These are phyloP conservation scores for Anneissia japonica DNA, from an alignment of 35 echinoderm and acorn worm genomes.

Conservation along the genomic window DNA sequence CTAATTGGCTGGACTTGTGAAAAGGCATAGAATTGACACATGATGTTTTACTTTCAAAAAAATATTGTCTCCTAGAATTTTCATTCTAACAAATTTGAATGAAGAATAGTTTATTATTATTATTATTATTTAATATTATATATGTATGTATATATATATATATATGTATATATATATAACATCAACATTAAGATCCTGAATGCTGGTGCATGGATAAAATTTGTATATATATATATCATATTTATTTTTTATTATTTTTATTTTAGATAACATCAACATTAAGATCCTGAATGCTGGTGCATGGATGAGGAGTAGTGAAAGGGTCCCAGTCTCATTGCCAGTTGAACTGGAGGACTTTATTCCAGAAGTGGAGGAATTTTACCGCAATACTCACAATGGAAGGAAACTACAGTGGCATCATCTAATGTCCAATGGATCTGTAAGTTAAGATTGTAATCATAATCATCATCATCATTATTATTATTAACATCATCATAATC, in stretches of 20 bases:
- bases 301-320: conserved; percentile 94
- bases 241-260: not conserved
- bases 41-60: not conserved
- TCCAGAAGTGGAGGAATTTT: conserved; percentile 97
- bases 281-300: conserved; percentile 98
- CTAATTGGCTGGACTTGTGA: not conserved
- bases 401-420: conserved; percentile 99
- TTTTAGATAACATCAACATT: conserved; percentile 94
- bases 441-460: conserved; percentile 69
- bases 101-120: too few species aligned
- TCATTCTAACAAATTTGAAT: too few species aligned
- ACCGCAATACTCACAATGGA: conserved; percentile 94
- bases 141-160: too few species aligned
- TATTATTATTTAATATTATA: too few species aligned
- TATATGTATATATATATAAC: too few species aligned
- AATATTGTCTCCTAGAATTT: too few species aligned
- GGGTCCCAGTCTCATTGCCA: conserved; percentile 81
- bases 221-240: not conserved
- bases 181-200: conserved; percentile 99
- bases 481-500: too few species aligned
- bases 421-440: conserved; percentile 99
- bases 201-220: conserved; percentile 95
- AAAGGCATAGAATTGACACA: not conserved
- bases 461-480: too few species aligned
- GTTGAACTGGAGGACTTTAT: conserved; percentile 95